phyloP scores from a whole-genome alignment of 2,888 invertebrate species.

The Pycnomerus fuliginosus region DNA sequence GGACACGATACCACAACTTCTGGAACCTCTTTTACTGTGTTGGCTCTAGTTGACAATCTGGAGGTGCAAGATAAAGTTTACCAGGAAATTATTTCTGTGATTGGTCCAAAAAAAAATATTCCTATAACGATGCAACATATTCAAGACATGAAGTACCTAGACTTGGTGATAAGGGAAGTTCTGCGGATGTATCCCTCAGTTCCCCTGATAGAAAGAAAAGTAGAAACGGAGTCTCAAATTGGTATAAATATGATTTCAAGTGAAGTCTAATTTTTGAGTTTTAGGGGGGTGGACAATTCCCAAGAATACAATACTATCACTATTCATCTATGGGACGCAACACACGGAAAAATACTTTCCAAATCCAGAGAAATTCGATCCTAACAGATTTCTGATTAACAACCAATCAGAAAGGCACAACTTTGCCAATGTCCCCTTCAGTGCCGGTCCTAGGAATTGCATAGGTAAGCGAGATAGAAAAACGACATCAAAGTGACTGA shows the following conservation, averaged over 20 bases:
- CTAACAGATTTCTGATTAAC: constrained; percentile 51
- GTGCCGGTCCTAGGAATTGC: constrained; percentile 20
- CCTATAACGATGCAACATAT: constrained; percentile 12
- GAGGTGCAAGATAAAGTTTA: constrained; percentile 30
- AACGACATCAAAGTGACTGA: too few species aligned
- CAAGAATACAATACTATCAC: constrained; percentile 9
- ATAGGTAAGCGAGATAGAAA: too few species aligned
- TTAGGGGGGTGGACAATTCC: constrained; percentile 14
- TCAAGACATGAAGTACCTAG: constrained; percentile 27
- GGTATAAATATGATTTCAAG: constrained; percentile 17
- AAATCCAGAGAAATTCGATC: constrained; percentile 47
- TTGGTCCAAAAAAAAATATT: constrained; percentile 10
- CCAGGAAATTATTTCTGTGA: constrained; percentile 24
- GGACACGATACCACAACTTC: too few species aligned
- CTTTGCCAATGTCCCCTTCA: too few species aligned
- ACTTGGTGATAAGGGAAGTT: constrained; percentile 28
- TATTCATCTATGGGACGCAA: constrained; percentile 14
- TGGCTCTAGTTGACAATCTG: constrained; percentile 23
- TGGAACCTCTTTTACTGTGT: constrained; percentile 27
- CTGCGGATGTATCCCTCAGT: constrained; percentile 22
- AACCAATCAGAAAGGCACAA: constrained; percentile 32
- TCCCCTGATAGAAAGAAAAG: constrained; percentile 21
- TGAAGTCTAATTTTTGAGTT: constrained; percentile 1
- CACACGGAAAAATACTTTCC: constrained; percentile 42
- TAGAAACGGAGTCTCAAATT: constrained; percentile 15